Conservation (phyloP, 2,113 vertebrate species). For the Vanacampus margaritifer region DNA sequence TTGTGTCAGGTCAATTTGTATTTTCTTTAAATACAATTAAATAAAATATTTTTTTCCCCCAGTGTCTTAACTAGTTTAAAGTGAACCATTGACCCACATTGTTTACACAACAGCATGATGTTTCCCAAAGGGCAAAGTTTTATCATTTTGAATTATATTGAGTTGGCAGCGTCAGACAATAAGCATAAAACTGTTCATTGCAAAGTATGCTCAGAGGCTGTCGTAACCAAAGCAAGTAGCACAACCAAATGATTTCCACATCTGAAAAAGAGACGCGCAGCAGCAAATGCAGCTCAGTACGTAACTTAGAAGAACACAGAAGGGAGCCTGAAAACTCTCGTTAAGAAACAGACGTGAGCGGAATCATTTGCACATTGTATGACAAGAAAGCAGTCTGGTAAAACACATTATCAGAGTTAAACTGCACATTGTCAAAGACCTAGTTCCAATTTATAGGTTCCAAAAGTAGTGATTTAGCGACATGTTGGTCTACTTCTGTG, state of each 20-base stretch:
- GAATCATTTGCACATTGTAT: neutral
- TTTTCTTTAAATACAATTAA: no score
- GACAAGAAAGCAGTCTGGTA: neutral
- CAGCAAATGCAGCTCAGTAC: neutral
- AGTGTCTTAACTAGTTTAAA: no score
- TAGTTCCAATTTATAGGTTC: neutral
- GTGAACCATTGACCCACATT: no score
- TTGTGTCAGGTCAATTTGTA: no score
- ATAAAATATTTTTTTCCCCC: no score
- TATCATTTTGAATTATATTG: neutral
- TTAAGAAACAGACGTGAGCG: neutral
- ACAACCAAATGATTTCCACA: neutral
- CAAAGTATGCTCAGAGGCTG: neutral
- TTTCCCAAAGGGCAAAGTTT: neutral
- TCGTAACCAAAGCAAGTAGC: neutral
- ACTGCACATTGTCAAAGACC: neutral
- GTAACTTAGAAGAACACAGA: neutral
- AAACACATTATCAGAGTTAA: neutral
- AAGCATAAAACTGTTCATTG: neutral
- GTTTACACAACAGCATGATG: no score
- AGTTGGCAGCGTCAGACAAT: neutral
- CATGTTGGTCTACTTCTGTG: neutral
- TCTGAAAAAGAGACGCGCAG: neutral
- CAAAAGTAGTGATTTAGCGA: neutral
- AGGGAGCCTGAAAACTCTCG: neutral